A percentile compares a stretch with the other conserved stretches of the same genome.
phyloP scores from a whole-genome alignment of 2,113 vertebrate species.

The Hydrolagus affinis region DNA sequence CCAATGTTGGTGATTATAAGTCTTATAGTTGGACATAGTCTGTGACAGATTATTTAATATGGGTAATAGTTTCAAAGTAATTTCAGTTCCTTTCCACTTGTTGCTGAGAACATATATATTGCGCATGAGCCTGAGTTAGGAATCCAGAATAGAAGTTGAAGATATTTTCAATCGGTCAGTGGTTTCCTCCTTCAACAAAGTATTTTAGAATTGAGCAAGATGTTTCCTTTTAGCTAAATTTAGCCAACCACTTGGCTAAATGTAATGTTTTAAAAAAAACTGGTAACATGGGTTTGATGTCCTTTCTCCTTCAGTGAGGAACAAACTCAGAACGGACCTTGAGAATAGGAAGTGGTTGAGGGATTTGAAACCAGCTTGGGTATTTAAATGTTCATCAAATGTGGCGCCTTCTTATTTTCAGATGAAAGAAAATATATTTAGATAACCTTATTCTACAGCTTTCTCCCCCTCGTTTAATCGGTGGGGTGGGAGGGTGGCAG shows the following conservation, averaged over 20 bases:
- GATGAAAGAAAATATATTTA: neutral
- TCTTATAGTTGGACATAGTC: too few relatives aligned
- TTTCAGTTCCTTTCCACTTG: neutral
- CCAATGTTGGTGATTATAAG: too few relatives aligned
- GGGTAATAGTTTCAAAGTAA: neutral
- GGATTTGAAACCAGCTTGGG: conserved; percentile 4
- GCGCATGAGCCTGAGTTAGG: neutral
- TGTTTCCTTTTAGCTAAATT: conserved; percentile 21
- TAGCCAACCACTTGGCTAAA: neutral
- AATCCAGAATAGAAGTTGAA: neutral
- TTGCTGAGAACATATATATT: neutral
- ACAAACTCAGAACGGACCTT: conserved; percentile 16
- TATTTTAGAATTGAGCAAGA: conserved; percentile 13
- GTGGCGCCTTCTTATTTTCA: neutral
- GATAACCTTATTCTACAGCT: neutral
- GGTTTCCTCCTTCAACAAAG: conserved; percentile 15
- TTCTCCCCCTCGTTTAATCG: neutral
- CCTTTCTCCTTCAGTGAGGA: neutral
- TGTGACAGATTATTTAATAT: neutral
- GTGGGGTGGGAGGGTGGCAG: too few relatives aligned
- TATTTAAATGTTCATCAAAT: conserved; percentile 8
- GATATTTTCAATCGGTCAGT: neutral
- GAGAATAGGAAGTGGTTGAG: conserved; percentile 27
- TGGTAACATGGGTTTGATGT: neutral
- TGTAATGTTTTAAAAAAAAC: neutral